Base-by-base conservation (phyloP, 2,113 vertebrate species). In the Dolichotis patagonum region DNA sequence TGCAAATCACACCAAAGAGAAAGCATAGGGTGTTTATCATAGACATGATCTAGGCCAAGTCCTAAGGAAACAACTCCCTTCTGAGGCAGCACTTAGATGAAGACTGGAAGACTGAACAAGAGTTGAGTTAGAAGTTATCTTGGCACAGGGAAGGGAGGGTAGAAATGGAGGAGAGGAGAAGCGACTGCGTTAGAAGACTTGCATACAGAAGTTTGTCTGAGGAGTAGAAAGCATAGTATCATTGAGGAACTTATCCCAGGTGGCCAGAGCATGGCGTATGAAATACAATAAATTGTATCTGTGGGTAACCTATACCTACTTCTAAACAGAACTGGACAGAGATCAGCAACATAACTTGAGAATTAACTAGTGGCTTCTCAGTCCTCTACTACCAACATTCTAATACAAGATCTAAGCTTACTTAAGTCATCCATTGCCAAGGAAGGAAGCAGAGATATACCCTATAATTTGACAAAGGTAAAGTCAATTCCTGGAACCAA, bases 391-490 rank as follows among this genome's bases (percentile, higher is more conserved):
- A 10, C n/a, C 30, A 41, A 82, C 17, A 88, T 85, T 82, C 49
- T 82, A 71, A 85, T 85, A 81, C 17, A 54, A 30, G 41, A 43
- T 60, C 71, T 88, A 81, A 80, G 28, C n/a, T 95, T 49, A 96
- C n/a, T 87, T 87, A 96, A 97, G 11, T 58, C 67, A 56, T 65
- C 20, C 10, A 32, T n/a, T 90, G 78, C 69, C 78, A 91, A 46
- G 4, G 28, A 12, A 88, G n/a, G 41, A 90, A 91, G 14, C 87
- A 69, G 75, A 80, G 14, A 52, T 52, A 88, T 30, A 38, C 63
- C 8, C 49, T 63, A 77, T 30, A 60, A 38, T 88, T 71, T 91
- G 24, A 43, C 52, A 63, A 56, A 83, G 4, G 28, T 63, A 11
- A 30, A 60, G 24, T 41, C 62, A 89, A 49, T 58, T 22, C n/a